phyloP scores from a whole-genome alignment of 2,888 invertebrate genomes.

The Autographa gamma region DNA sequence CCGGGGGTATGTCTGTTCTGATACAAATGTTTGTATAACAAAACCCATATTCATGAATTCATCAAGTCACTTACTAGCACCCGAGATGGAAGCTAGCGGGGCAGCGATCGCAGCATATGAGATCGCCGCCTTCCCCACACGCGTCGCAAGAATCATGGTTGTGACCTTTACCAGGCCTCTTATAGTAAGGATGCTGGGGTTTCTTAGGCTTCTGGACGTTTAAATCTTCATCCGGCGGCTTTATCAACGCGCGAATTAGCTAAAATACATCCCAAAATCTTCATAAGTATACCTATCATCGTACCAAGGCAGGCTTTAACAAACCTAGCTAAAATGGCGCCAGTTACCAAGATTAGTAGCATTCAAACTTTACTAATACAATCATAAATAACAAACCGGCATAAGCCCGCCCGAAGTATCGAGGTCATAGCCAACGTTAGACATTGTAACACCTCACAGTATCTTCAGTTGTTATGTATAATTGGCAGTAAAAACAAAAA shows the following conservation, averaged over 20 bases:
- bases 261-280: slow-evolving; percentile 76
- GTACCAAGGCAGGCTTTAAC: slow-evolving; percentile 25
- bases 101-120: slow-evolving; percentile 98
- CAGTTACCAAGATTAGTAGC: slow-evolving; percentile 54
- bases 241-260: slow-evolving; percentile 96
- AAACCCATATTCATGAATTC: slow-evolving; percentile 27
- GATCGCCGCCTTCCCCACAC: slow-evolving; percentile 97
- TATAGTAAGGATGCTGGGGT: slow-evolving; percentile 94
- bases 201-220: slow-evolving; percentile 88
- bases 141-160: slow-evolving; percentile 98
- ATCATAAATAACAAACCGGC: slow-evolving; percentile 92
- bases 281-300: slow-evolving; percentile 20
- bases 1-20: too few species aligned
- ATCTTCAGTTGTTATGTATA: slow-evolving; percentile 44
- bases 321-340: slow-evolving; percentile 69
- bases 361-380: slow-evolving; percentile 49
- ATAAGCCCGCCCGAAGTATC: slow-evolving; percentile 94
- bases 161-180: slow-evolving; percentile 95
- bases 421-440: slow-evolving; percentile 92
- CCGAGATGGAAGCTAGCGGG: slow-evolving; percentile 98
- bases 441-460: slow-evolving; percentile 69
- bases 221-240: slow-evolving; percentile 95
- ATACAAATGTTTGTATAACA: too few species aligned
- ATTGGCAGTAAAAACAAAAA: slow-evolving; percentile 33
- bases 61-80: slow-evolving; percentile 94